Conservation (phyloP, 2,888 invertebrate genomes). For the Sthenelais limicola region DNA sequence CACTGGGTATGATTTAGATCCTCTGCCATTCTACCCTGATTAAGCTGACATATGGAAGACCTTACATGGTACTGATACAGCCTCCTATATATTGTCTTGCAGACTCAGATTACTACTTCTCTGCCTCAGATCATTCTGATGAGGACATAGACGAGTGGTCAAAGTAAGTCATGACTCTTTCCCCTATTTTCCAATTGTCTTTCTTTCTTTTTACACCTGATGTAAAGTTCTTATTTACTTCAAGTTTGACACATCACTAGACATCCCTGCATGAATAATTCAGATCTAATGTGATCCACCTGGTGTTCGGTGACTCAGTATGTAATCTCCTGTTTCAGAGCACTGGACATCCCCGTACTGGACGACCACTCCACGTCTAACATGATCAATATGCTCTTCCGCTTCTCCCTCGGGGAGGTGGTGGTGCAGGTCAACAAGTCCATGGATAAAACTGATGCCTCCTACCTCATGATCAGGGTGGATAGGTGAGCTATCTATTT, state of each 20-base stretch:
- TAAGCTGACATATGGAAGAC: too few relatives aligned
- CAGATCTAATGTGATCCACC: too few relatives aligned
- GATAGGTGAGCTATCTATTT: too few relatives aligned
- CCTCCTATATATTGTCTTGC: slow-evolving; percentile 33
- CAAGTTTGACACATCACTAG: neutral
- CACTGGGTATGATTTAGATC: too few relatives aligned
- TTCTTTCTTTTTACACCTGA: neutral
- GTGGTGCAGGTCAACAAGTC: slow-evolving; percentile 77
- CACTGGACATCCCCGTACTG: slow-evolving; percentile 84
- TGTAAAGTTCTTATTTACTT: neutral
- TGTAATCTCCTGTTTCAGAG: slow-evolving; percentile 72
- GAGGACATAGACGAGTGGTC: slow-evolving; percentile 84
- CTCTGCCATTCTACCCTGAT: too few relatives aligned
- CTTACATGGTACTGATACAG: neutral
- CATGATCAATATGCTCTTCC: slow-evolving; percentile 80
- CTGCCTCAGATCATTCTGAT: slow-evolving; percentile 80
- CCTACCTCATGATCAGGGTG: slow-evolving; percentile 82
- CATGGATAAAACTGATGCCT: slow-evolving; percentile 75
- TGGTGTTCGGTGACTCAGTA: too few relatives aligned
- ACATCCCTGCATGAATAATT: neutral
- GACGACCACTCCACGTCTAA: slow-evolving; percentile 88
- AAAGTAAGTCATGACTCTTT: slow-evolving; percentile 59
- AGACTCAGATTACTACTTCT: slow-evolving; percentile 72
- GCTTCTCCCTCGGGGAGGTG: slow-evolving; percentile 81
- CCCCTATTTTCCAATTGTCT: neutral